Evolutionary conservation across 2,797 vertebrate species (phyloP), one percentile per base, ranked within the genome.

Genomic region (Cheirogaleus major): DNA sequence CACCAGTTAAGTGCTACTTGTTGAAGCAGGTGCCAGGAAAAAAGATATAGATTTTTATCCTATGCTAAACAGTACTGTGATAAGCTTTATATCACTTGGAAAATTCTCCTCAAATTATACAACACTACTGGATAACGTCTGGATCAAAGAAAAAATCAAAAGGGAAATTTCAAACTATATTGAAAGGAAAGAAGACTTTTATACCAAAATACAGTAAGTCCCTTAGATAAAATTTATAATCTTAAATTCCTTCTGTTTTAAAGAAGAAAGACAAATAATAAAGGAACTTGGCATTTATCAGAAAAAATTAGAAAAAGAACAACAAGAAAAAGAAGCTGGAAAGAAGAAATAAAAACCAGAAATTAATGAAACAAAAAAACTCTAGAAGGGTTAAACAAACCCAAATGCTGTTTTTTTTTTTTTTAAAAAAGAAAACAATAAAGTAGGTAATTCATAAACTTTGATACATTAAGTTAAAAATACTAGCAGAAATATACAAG

Each of bases 341-440:
- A 69, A 95, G 52, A 67, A 93, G 32, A 94, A 92, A 80, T 92
- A 27, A 89, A 92, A 61, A 81, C n/a, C 32, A 85, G 80, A 85
- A 95, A 86, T 90, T 85, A 93, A 86, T 84, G 55, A 91, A 88
- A 38, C 57, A 23, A 35, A 52, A 78, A 78, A 93, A n/a, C 23
- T 52, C 38, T 78, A 22, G 35, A 80, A 87, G 91, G 30, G 41
- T 67, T 88, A 52, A 93, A 59, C 35, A 61, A 93, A 61, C 52
- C 27, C 69, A 90, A 72, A 78, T 82, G 22, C 30, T 63, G 25
- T 10, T 35, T 87, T 18, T 95, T 95, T 93, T 76, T 55, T 55
- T 45, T 45, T 38, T 2, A 52, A 43, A 70, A 95, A 94, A 84
- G 20, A 61, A 65, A 79, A 45, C 17, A 57, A 50, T 78, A 50